These are phyloP conservation scores for Mesembrinibis cayennensis DNA, from an alignment of 2,113 vertebrate genomes.

Conservation along the genomic window DNA sequence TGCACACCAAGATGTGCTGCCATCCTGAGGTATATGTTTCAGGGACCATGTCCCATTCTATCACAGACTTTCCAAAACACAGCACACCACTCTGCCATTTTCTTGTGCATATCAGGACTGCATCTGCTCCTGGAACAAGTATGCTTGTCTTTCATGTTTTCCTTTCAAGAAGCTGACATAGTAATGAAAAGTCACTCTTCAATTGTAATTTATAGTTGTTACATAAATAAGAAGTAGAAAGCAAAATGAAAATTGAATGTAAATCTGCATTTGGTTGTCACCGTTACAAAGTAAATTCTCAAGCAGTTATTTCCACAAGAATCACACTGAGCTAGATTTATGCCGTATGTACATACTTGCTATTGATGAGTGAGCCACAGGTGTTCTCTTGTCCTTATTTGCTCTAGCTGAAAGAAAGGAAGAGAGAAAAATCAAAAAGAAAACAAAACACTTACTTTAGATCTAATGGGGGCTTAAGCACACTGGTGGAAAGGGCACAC, in stretches of 20 bases:
- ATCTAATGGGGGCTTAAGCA: neutral
- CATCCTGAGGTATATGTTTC: neutral
- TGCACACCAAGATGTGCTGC: neutral
- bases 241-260: neutral
- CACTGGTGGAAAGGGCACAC: neutral
- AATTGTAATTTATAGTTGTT: neutral
- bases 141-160: neutral
- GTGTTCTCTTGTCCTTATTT: neutral
- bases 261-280: neutral
- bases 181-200: neutral
- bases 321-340: neutral
- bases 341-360: neutral
- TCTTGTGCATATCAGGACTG: neutral
- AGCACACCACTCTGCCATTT: neutral
- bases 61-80: neutral
- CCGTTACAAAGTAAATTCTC: neutral
- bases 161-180: neutral
- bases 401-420: conserved; percentile 3
- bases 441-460: neutral
- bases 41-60: neutral
- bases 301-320: neutral
- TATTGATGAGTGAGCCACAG: neutral
- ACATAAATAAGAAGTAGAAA: neutral
- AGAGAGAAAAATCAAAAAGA: neutral
- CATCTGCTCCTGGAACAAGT: neutral